Conservation (phyloP, 2,888 invertebrate genomes). For the Tinea trinotella region DNA sequence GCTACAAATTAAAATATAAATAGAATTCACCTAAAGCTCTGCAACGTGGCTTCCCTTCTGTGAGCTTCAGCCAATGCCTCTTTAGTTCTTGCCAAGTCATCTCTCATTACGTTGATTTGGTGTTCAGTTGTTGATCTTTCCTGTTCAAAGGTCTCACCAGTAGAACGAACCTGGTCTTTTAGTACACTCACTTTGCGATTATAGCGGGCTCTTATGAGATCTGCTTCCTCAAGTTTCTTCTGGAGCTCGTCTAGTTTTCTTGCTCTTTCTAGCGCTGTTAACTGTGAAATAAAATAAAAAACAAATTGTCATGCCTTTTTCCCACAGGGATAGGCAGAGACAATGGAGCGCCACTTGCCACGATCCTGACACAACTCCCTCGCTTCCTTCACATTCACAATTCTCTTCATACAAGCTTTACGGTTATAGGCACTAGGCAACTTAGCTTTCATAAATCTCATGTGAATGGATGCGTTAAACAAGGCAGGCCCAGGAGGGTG, state of each 20-base stretch:
- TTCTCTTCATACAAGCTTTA: too few relatives aligned
- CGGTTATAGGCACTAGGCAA: too few relatives aligned
- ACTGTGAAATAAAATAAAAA: too few relatives aligned
- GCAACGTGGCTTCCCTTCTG: conserved; percentile 82
- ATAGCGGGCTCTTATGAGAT: conserved; percentile 81
- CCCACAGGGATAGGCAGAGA: too few relatives aligned
- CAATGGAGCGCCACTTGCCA: too few relatives aligned
- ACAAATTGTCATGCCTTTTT: too few relatives aligned
- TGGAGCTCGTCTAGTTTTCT: conserved; percentile 88
- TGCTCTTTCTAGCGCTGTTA: conserved; percentile 85
- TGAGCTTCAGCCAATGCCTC: conserved; percentile 81
- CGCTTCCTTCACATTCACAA: too few relatives aligned
- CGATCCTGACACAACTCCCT: too few relatives aligned
- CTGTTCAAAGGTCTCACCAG: conserved; percentile 78
- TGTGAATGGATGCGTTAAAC: too few relatives aligned
- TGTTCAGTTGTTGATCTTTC: conserved; percentile 80
- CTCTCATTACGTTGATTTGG: conserved; percentile 78
- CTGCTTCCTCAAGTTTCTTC: conserved; percentile 85
- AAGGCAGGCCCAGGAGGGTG: too few relatives aligned
- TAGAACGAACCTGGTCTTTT: conserved; percentile 80
- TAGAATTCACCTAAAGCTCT: conserved; percentile 76
- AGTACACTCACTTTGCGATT: conserved; percentile 79
- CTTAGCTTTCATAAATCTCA: too few relatives aligned
- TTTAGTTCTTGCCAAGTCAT: conserved; percentile 83
- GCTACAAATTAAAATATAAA: not conserved